Evolutionary conservation across 2,113 vertebrate genomes (phyloP).

Genomic region (Silurus meridionalis): DNA sequence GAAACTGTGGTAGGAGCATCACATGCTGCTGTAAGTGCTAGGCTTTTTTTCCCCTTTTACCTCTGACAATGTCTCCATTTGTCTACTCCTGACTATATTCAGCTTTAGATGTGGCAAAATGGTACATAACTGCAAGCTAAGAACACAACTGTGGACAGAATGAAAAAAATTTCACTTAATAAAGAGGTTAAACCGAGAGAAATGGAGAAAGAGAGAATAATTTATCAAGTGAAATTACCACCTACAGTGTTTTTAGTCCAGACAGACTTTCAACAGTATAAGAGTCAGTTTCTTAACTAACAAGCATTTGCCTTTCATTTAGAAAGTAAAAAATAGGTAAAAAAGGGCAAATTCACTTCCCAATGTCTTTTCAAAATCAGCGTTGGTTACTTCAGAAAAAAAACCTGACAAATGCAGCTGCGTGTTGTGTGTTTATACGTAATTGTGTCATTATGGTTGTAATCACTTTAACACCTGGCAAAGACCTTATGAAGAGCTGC

Average conservation of each 20-base stretch:
- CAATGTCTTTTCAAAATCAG: not conserved
- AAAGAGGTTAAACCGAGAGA: not conserved
- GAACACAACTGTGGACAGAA: not conserved
- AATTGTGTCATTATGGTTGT: constrained; percentile 16
- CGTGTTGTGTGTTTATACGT: not conserved
- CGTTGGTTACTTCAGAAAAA: not conserved
- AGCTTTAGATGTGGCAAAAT: constrained; percentile 4
- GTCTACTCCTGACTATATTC: constrained; percentile 12
- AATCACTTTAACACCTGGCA: constrained; percentile 37
- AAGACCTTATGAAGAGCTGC: constrained; percentile 21
- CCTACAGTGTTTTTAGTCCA: not conserved
- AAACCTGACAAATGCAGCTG: not conserved
- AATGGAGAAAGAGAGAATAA: not conserved
- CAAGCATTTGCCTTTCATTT: not conserved
- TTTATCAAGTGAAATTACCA: not conserved
- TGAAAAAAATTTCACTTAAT: not conserved
- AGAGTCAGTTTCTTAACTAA: not conserved
- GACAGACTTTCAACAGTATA: not conserved
- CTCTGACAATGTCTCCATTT: not conserved
- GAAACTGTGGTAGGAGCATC: not conserved
- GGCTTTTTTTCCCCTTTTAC: not conserved
- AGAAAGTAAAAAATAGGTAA: not conserved
- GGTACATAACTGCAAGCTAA: constrained; percentile 13
- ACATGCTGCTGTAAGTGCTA: constrained; percentile 10
- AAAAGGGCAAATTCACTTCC: not conserved